These are phyloP conservation scores for Tonatia bakeri DNA, from an alignment of 2,113 vertebrate genomes.

Conservation along the genomic window DNA sequence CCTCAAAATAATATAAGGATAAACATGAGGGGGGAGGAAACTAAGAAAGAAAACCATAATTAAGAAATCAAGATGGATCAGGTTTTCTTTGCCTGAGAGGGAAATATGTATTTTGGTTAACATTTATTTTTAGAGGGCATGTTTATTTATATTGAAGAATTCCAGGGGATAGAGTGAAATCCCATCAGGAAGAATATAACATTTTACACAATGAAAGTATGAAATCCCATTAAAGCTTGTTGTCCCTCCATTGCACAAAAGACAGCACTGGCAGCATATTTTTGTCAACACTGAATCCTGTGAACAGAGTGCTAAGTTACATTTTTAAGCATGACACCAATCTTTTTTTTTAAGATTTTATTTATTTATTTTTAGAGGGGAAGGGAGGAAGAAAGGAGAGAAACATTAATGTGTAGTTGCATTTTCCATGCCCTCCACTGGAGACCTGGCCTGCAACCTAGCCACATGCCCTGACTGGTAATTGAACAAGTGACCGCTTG, in stretches of 20 bases:
- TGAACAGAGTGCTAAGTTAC: constrained; percentile 49
- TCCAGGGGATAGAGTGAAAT: not conserved
- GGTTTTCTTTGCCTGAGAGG: not conserved
- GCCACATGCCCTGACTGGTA: too few species aligned
- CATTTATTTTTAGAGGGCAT: constrained; percentile 14
- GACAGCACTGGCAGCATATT: constrained; percentile 43
- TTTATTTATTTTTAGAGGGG: too few species aligned
- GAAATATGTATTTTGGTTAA: not conserved
- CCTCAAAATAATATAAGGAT: not conserved
- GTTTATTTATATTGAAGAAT: constrained; percentile 29
- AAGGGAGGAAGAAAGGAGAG: too few species aligned
- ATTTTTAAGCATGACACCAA: constrained; percentile 12
- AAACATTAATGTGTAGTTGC: too few species aligned
- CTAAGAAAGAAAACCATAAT: not conserved
- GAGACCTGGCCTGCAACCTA: too few species aligned
- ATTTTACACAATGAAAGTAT: constrained; percentile 40
- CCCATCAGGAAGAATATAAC: not conserved
- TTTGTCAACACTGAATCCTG: constrained; percentile 50
- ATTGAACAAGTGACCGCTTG: too few species aligned
- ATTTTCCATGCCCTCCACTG: too few species aligned
- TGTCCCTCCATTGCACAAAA: constrained; percentile 56
- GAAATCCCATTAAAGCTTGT: constrained; percentile 58
- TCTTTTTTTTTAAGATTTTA: not conserved
- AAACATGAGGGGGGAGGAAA: not conserved
- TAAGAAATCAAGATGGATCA: not conserved